These are phyloP conservation scores for Apistogramma diplotaenia DNA, from an alignment of 2,113 vertebrate species.

Conservation along the genomic window DNA sequence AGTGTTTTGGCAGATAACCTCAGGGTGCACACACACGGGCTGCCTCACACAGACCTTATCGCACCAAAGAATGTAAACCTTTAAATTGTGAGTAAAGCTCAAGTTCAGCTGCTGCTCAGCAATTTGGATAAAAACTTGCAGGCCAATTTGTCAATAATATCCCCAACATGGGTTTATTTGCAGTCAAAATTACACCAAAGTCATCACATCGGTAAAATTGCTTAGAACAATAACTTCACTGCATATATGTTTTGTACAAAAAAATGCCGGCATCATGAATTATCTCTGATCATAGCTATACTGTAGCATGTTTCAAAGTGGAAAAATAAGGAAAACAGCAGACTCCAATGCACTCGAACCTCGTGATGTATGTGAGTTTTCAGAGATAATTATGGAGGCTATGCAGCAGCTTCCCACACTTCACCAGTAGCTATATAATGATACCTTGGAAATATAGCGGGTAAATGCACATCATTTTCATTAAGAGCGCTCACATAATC, in stretches of 20 bases:
- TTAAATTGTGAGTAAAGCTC: background rate
- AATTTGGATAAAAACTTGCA: background rate
- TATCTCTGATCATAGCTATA: constrained; percentile 46
- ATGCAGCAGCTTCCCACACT: constrained; percentile 90
- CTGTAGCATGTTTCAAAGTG: constrained; percentile 47
- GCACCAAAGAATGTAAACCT: background rate
- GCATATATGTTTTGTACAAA: background rate
- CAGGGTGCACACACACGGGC: background rate
- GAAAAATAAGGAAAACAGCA: constrained; percentile 55
- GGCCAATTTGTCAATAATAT: background rate
- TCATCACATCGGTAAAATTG: background rate
- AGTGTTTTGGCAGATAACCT: constrained; percentile 34
- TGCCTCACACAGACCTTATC: background rate
- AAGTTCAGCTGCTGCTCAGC: background rate
- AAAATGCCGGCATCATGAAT: constrained; percentile 24
- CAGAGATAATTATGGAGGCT: constrained; percentile 90
- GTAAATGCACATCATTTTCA: constrained; percentile 87
- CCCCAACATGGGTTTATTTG: background rate
- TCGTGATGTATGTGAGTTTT: constrained; percentile 45
- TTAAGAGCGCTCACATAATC: constrained; percentile 91
- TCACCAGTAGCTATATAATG: constrained; percentile 91
- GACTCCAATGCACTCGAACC: constrained; percentile 58
- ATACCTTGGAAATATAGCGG: constrained; percentile 78
- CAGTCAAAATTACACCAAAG: background rate
- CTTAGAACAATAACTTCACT: background rate